Evolutionary conservation across 2,113 vertebrate genomes (phyloP).

Genomic region (Nipponia nippon): DNA sequence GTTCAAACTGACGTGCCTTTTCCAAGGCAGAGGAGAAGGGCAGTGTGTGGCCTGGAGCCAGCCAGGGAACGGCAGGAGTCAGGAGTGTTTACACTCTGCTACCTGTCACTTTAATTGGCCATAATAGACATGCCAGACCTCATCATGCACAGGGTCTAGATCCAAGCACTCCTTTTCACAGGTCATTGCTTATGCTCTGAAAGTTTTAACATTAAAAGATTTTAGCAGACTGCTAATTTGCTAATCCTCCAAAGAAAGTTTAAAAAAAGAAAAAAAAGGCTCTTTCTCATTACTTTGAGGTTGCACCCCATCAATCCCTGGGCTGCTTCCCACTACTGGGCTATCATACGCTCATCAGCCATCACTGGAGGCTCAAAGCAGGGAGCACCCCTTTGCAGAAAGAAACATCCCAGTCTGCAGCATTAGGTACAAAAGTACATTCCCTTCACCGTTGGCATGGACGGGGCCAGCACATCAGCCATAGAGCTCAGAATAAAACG

Average conservation of each 20-base stretch:
- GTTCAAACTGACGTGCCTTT: neutral
- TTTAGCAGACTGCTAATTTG: conserved; percentile 29
- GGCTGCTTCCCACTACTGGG: neutral
- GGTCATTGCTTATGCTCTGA: conserved; percentile 11
- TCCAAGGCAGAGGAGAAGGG: neutral
- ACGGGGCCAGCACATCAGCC: neutral
- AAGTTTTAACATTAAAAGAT: conserved; percentile 36
- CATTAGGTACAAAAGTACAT: neutral
- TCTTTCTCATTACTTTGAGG: conserved; percentile 8
- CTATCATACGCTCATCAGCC: neutral
- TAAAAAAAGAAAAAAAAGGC: neutral
- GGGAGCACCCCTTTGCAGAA: neutral
- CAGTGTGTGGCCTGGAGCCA: neutral
- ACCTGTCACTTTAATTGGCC: conserved; percentile 63
- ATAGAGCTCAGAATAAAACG: neutral
- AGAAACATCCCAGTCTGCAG: neutral
- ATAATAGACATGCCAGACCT: conserved; percentile 39
- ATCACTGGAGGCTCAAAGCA: neutral
- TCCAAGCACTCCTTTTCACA: conserved; percentile 26
- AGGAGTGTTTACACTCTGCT: conserved; percentile 15
- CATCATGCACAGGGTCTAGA: neutral
- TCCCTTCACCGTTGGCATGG: neutral
- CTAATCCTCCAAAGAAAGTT: neutral
- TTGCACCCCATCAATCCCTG: neutral
- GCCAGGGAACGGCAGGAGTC: neutral